Base-by-base conservation (phyloP, 2,797 vertebrate species). In the Parotocinclus haroldoi region DNA sequence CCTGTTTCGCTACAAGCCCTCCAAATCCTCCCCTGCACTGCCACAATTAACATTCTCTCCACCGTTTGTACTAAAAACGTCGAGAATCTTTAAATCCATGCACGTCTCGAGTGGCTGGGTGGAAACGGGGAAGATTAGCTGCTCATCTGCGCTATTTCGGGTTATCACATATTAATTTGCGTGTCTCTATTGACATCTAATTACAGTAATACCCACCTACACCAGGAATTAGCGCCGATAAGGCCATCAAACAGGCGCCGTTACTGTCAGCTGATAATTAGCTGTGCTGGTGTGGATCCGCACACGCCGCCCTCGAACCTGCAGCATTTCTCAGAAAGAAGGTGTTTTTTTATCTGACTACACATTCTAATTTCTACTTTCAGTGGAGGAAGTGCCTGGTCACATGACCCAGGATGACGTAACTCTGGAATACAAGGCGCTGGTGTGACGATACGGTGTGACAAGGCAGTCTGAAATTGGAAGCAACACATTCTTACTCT, bases 131-230 rank as follows among this genome's bases (percentile, higher is more conserved):
- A 37, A 62, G 67, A 68, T 71, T 69, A 74, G 71, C 75, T 55
- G 58, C 68, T 74, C 57, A 66, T 39, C 45, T 39, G 58, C 27
- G 60, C 71, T 80, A 76, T 76, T 80, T 74, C 37, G 62, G 76
- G 66, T 66, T 76, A 71, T 76, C 66, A 60, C 64, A 69, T 72
- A 73, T 68, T 79, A 65, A 77, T 79, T 77, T 72, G 61, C 76
- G 72, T 71, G 73, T 78, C 77, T 73, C 68, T 79, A 73, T 76
- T 79, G 80, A 80, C 80, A 79, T 71, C 61, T 79, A 76, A 82
- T 82, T 82, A 82, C 80, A 73, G 78, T 82, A 82, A 82, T 73
- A 78, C 74, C 80, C 80, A 79, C 80, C 80, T 80, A 79, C 78
- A 80, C 72, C 57, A 70, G 77, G 78, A 79, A 76, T 79, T 80